Percentiles rank a stretch among this genome's conserved stretches.
Conservation (phyloP, 2,888 invertebrate genomes). For the Apamea monoglypha region DNA sequence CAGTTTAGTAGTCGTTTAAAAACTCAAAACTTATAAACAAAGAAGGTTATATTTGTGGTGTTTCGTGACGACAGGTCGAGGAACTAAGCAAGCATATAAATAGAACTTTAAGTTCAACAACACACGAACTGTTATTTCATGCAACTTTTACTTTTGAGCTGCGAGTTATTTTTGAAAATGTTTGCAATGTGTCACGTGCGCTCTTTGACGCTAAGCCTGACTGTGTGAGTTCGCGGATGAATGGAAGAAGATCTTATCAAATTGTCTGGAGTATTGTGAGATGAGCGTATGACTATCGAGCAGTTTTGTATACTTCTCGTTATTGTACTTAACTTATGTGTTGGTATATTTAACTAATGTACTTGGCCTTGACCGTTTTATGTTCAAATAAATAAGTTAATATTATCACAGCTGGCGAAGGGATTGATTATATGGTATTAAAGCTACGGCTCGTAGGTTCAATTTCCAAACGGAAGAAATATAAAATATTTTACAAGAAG, state of each 20-base stretch:
- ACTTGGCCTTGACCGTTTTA: neutral
- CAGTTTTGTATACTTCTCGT: neutral
- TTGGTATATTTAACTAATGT: neutral
- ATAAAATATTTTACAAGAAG: too few species aligned
- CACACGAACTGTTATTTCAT: constrained; percentile 13
- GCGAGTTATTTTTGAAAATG: neutral
- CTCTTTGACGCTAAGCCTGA: neutral
- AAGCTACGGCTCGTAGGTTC: neutral
- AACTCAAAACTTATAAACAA: neutral
- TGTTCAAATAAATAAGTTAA: too few species aligned
- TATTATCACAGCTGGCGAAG: neutral
- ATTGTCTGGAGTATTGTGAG: too few species aligned
- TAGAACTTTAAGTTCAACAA: neutral
- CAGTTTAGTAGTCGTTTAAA: neutral
- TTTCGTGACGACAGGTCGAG: neutral
- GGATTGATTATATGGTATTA: neutral
- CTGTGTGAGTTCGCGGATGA: neutral
- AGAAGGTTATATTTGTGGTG: neutral
- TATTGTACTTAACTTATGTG: neutral
- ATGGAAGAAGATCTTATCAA: neutral
- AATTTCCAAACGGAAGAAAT: neutral
- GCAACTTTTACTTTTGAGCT: neutral
- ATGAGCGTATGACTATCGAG: neutral
- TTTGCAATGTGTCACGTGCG: too few species aligned
- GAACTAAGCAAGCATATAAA: neutral